These are phyloP conservation scores for Microtus oregoni DNA, from an alignment of 2,113 vertebrate species.

Conservation along the genomic window DNA sequence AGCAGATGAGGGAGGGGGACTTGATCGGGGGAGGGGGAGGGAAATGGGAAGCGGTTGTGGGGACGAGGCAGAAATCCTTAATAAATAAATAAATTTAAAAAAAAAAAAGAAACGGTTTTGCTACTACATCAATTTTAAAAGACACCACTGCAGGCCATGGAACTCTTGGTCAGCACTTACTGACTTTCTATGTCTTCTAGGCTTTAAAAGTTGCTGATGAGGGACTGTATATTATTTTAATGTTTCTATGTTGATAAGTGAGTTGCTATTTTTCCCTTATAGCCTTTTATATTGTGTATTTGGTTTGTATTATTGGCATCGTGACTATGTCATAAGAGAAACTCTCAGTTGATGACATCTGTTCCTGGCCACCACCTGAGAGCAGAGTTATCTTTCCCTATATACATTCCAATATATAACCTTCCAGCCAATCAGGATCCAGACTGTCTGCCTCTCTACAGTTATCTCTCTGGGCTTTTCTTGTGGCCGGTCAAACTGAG, in stretches of 20 bases:
- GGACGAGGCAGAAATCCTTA: too few relatives aligned
- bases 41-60: too few relatives aligned
- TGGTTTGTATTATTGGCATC: background rate
- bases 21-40: too few relatives aligned
- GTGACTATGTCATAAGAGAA: background rate
- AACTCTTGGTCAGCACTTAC: background rate
- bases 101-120: background rate
- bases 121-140: background rate
- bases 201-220: background rate
- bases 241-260: background rate
- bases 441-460: background rate
- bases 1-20: too few relatives aligned
- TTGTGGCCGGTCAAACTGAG: background rate
- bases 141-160: background rate
- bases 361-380: background rate
- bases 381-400: background rate
- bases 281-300: background rate
- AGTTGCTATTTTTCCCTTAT: background rate
- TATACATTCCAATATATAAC: background rate
- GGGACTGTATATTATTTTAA: background rate
- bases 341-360: background rate
- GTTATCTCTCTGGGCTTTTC: background rate
- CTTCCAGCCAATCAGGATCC: background rate
- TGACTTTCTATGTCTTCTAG: background rate
- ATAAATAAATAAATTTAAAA: too few relatives aligned